A percentile compares a stretch with the other conserved stretches of the same genome.
Evolutionary conservation across 2,797 vertebrate genomes (phyloP).

Genomic region (Halcyon smyrnensis): DNA sequence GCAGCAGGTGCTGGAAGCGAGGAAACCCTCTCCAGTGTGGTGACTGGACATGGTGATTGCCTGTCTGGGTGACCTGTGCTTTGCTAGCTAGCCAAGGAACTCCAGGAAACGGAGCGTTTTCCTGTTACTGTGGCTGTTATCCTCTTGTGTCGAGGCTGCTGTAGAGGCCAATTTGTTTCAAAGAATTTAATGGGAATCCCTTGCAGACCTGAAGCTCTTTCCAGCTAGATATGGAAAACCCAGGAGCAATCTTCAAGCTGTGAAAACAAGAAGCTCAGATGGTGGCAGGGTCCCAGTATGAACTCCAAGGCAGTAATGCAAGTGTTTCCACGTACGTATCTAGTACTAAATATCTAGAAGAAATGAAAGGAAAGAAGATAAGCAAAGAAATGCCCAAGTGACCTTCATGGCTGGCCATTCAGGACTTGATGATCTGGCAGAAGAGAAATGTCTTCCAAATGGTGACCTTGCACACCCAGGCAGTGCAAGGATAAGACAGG

Average conservation of each 20-base stretch:
- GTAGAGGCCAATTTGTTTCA: not conserved
- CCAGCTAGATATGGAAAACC: not conserved
- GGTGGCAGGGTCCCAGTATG: not conserved
- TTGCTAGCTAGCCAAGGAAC: not conserved
- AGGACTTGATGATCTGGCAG: not conserved
- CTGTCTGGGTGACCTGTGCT: rapidly evolving
- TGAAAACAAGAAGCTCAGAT: not conserved
- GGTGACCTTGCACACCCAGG: not conserved
- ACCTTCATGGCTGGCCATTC: not conserved
- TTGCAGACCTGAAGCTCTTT: not conserved
- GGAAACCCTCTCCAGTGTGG: not conserved
- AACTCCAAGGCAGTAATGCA: not conserved
- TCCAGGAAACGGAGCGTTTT: not conserved
- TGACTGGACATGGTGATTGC: not conserved
- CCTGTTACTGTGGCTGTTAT: not conserved
- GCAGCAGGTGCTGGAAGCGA: not conserved
- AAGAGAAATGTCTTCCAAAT: not conserved
- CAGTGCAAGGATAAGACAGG: not conserved
- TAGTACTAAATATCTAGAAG: not conserved
- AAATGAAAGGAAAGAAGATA: not conserved
- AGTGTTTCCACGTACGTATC: not conserved
- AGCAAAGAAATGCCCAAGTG: not conserved
- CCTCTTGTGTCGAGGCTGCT: not conserved
- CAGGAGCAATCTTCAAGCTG: not conserved
- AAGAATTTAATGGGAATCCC: not conserved